Evolutionary conservation across 2,888 invertebrate species (phyloP).

Genomic region (Calameuta filiformis): DNA sequence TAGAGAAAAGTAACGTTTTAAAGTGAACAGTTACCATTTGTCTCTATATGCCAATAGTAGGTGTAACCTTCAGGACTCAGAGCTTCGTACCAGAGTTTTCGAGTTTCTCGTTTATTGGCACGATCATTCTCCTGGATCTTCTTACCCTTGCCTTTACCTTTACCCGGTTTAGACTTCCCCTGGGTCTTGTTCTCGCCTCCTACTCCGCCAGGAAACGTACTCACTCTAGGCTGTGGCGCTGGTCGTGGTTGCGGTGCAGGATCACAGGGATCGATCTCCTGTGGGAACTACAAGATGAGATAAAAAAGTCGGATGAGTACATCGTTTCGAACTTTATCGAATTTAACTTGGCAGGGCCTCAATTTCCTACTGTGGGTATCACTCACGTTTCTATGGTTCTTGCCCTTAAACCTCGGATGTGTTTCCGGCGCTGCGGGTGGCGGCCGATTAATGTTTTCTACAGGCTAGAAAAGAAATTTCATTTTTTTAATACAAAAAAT

Average conservation of each 20-base stretch:
- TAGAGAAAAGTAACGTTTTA: neutral
- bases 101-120: conserved; percentile 34
- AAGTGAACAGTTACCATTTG: conserved; percentile 73
- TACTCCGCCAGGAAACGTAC: conserved; percentile 13
- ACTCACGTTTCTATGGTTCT: conserved; percentile 5
- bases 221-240: conserved; percentile 19
- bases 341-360: neutral
- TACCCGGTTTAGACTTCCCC: conserved; percentile 42
- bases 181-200: conserved; percentile 49
- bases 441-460: conserved; percentile 37
- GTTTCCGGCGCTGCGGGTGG: conserved; percentile 42
- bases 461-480: conserved; percentile 12
- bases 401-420: conserved; percentile 38
- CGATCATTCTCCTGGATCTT: conserved; percentile 38
- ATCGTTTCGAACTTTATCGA: neutral
- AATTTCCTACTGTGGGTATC: neutral
- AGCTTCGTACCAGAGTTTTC: conserved; percentile 82
- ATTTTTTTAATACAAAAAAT: neutral
- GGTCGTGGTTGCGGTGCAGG: conserved; percentile 29
- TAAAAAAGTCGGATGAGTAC: neutral
- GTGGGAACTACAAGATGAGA: conserved; percentile 33
- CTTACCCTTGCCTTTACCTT: conserved; percentile 56
- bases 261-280: conserved; percentile 55
- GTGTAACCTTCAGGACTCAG: conserved; percentile 79
- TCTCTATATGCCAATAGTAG: conserved; percentile 89